A percentile compares a stretch with the other conserved stretches of the same genome.
phyloP scores from a whole-genome alignment of 2,888 invertebrate species.

The Lutraria lutraria region DNA sequence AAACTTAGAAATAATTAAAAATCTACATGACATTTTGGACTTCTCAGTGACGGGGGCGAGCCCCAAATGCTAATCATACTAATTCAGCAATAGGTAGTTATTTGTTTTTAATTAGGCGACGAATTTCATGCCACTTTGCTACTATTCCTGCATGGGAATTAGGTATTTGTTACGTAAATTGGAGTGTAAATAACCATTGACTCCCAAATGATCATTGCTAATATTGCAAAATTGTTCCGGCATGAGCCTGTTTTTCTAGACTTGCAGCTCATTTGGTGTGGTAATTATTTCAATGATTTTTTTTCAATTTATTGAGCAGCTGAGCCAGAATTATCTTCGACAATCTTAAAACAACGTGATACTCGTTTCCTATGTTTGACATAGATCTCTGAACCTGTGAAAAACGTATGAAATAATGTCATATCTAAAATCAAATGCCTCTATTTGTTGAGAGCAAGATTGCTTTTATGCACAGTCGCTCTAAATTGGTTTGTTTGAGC shows the following conservation, averaged over 20 bases:
- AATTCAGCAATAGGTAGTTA: slow-evolving; percentile 6
- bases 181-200: background rate
- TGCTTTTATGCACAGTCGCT: no score
- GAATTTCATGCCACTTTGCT: background rate
- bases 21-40: no score
- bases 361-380: background rate
- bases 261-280: background rate
- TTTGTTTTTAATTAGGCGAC: slow-evolving; percentile 1
- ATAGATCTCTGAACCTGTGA: no score
- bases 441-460: no score
- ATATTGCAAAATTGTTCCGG: background rate
- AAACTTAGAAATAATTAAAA: no score
- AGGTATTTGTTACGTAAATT: background rate
- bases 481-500: no score
- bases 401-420: no score
- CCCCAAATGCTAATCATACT: background rate
- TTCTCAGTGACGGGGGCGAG: background rate
- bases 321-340: background rate
- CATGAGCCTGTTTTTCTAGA: background rate
- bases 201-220: background rate
- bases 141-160: background rate
- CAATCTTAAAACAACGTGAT: background rate
- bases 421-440: no score
- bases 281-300: background rate
- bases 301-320: background rate